Percentiles rank a stretch among this genome's conserved stretches.
phyloP scores from a whole-genome alignment of 1,140 invertebrate genomes.

The Pentalonia nigronervosa region DNA sequence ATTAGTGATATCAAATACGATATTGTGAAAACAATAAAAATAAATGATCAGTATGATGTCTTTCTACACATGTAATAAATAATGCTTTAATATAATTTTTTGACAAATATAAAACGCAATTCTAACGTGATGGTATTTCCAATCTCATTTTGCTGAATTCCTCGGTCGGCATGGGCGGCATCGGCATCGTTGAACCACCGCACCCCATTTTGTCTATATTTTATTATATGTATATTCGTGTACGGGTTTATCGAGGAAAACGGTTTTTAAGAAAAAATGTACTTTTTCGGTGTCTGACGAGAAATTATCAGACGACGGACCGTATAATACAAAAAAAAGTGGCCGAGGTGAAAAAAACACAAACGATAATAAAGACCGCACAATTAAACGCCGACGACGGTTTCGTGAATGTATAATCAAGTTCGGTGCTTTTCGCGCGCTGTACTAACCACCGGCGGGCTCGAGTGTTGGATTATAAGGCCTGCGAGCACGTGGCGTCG shows the following conservation, averaged over 20 bases:
- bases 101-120: not conserved
- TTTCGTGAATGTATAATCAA: not conserved
- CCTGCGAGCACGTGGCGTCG: conserved; percentile 5
- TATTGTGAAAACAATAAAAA: not conserved
- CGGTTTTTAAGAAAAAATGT: not conserved
- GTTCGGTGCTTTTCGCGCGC: not conserved
- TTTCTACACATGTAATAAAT: not conserved
- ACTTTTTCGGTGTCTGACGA: not conserved
- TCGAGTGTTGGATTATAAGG: conserved; percentile 11
- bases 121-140: conserved; percentile 36
- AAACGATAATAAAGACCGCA: not conserved
- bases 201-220: not conserved
- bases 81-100: conserved; percentile 2
- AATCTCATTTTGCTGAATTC: not conserved
- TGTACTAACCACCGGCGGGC: not conserved
- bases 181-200: conserved; percentile 48
- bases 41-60: not conserved
- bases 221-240: not conserved
- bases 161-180: conserved; percentile 15
- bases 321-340: not conserved
- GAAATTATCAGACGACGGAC: not conserved
- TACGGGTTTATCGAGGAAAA: not conserved
- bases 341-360: not conserved
- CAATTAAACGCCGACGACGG: not conserved
- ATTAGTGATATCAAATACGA: not conserved